A percentile compares a stretch with the other conserved stretches of the same genome.
phyloP scores from a whole-genome alignment of 2,797 vertebrate species.

The Sebastes itinus region DNA sequence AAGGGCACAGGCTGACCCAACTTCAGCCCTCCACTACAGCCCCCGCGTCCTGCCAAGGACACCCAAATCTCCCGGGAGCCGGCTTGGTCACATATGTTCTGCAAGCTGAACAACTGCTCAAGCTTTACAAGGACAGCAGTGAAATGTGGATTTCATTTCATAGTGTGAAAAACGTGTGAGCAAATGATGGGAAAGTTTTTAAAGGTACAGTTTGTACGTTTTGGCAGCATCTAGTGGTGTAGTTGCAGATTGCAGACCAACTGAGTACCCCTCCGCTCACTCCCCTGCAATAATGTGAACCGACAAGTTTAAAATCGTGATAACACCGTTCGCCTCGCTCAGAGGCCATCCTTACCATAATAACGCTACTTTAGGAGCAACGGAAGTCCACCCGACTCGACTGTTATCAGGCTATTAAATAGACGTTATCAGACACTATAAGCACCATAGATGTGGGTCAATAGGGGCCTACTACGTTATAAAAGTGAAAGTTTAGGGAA shows the following conservation, averaged over 20 bases:
- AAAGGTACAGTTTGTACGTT: background rate
- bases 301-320: background rate
- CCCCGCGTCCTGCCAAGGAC: constrained; percentile 39
- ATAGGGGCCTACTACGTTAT: no score
- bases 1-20: constrained; percentile 47
- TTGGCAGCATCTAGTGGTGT: background rate
- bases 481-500: no score
- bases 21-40: constrained; percentile 16
- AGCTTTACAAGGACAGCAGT: background rate
- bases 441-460: no score
- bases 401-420: background rate
- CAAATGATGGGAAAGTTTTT: background rate
- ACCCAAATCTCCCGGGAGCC: constrained; percentile 30
- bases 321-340: background rate
- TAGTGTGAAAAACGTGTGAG: background rate
- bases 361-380: background rate
- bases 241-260: background rate
- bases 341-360: background rate
- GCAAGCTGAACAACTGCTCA: background rate
- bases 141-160: constrained; percentile 12
- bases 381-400: background rate
- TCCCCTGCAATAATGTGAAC: background rate
- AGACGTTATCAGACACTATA: no score
- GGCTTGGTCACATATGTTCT: constrained; percentile 14
- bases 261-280: background rate